Base-by-base conservation (phyloP, 2,888 invertebrate genomes). In the Vanessa cardui region DNA sequence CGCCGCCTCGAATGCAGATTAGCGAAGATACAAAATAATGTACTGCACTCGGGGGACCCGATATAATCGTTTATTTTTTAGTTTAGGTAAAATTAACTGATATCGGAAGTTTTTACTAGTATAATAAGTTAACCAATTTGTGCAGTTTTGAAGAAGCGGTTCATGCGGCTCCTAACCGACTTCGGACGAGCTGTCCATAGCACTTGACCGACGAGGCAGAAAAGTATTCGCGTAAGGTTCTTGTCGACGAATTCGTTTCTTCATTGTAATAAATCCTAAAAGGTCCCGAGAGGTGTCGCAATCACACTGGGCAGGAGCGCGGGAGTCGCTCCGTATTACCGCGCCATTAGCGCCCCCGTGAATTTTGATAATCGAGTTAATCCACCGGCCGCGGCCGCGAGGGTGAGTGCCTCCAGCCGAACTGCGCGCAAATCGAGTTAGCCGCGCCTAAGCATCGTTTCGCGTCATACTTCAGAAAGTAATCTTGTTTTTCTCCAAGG, bases 381-480 rank as follows among this genome's bases (percentile, higher is more conserved):
- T 77, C 77, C 77, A 68, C 69, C 73, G 73, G 74, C 65, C 68
- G 74, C 61, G 58, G 63, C 56, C 62, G 73, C 69, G 66, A 21
- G 33, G 56, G 56, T 18, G 2, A 47, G 18, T 33, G 74, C 62
- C 71, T 69, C 72, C 74, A 70, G 66, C 74, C 72, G 77, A 78
- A 81, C 80, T 79, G 80, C 75, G 76, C 70, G 68, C 74, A 82
- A 85, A 86, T 86, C 79, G 81, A 83, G 85, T 87, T 85, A 86
- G 74, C 76, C 75, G 68, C 78, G 78, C 81, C 80, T 77, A 80
- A 83, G 83, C 83, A 78, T 76, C 82, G 77, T 82, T 81, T 78
- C 78, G 77, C 73, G 78, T 77, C 77, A 78, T 82, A 83, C 81
- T 87, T 83, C 70, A 75, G 71, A 81, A 83, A 83, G 85, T 83